A percentile compares a stretch with the other conserved stretches of the same genome.
These are phyloP conservation scores for Acanthornis magna DNA, from an alignment of 2,797 vertebrate genomes.

Conservation along the genomic window DNA sequence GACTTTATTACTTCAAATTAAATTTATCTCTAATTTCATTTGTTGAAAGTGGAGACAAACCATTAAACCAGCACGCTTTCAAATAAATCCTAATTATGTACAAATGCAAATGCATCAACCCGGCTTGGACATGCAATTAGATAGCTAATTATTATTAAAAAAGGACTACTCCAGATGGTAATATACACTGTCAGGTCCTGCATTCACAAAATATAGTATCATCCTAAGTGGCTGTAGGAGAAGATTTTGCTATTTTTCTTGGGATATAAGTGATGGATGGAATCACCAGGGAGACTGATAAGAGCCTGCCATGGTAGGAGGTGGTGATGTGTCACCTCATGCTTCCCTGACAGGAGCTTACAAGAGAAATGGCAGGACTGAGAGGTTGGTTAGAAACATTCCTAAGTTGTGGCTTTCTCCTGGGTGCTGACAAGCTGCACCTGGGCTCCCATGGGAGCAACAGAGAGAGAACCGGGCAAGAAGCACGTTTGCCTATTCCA, in stretches of 20 bases:
- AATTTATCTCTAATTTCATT: conserved; percentile 71
- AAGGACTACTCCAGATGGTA: conserved; percentile 23
- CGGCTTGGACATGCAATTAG: conserved; percentile 68
- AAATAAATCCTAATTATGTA: conserved; percentile 74
- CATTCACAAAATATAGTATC: background rate
- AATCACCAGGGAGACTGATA: background rate
- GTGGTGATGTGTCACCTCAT: background rate
- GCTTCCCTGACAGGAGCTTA: background rate
- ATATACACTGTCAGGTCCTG: background rate
- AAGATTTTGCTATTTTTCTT: background rate
- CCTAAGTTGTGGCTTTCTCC: background rate
- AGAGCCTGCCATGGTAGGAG: background rate
- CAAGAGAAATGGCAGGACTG: background rate
- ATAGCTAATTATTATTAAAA: conserved; percentile 63
- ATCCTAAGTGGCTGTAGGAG: background rate
- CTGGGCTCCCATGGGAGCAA: accelerated
- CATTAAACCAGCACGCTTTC: conserved; percentile 68
- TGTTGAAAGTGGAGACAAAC: conserved; percentile 65
- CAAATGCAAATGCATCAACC: conserved; percentile 62
- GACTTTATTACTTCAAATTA: conserved; percentile 65
- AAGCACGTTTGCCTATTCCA: background rate
- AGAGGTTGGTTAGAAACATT: background rate
- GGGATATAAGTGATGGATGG: background rate
- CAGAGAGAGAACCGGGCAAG: background rate
- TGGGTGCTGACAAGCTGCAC: background rate